Evolutionary conservation across 2,888 invertebrate genomes (phyloP).

Genomic region (Epinotia bilunana): DNA sequence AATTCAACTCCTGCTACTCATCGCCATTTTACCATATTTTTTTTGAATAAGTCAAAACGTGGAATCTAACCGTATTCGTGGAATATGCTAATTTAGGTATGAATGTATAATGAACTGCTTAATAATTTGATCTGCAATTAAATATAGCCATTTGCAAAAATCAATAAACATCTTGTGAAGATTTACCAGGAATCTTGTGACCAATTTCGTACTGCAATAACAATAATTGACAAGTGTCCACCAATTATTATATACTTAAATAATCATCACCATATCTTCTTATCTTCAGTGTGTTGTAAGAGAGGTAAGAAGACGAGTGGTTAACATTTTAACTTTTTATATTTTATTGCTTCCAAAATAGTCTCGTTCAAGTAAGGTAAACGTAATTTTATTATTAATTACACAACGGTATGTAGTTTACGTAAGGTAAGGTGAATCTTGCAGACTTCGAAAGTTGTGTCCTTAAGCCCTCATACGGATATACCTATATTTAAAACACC

Average conservation of each 20-base stretch:
- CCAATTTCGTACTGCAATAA: neutral
- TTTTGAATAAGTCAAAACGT: neutral
- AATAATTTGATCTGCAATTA: neutral
- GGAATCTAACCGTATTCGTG: neutral
- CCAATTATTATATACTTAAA: slow-evolving; percentile 22
- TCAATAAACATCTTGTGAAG: neutral
- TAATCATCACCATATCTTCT: slow-evolving; percentile 9
- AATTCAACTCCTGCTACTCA: neutral
- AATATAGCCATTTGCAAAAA: neutral
- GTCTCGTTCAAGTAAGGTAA: slow-evolving; percentile 19
- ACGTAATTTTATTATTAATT: slow-evolving; percentile 5
- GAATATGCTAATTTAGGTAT: neutral
- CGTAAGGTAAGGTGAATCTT: slow-evolving; percentile 24
- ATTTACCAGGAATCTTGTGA: neutral
- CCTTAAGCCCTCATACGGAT: neutral
- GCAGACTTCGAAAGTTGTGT: neutral
- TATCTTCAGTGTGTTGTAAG: slow-evolving; percentile 30
- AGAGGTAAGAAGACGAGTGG: slow-evolving; percentile 18
- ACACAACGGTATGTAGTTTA: slow-evolving; percentile 18
- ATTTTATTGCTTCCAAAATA: slow-evolving; percentile 36
- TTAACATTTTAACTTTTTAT: slow-evolving; percentile 34
- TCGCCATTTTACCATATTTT: neutral
- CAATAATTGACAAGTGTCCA: slow-evolving; percentile 24
- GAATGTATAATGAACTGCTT: neutral
- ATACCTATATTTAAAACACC: neutral